phyloP scores from a whole-genome alignment of 2,113 vertebrate genomes.

The Fulica atra region DNA sequence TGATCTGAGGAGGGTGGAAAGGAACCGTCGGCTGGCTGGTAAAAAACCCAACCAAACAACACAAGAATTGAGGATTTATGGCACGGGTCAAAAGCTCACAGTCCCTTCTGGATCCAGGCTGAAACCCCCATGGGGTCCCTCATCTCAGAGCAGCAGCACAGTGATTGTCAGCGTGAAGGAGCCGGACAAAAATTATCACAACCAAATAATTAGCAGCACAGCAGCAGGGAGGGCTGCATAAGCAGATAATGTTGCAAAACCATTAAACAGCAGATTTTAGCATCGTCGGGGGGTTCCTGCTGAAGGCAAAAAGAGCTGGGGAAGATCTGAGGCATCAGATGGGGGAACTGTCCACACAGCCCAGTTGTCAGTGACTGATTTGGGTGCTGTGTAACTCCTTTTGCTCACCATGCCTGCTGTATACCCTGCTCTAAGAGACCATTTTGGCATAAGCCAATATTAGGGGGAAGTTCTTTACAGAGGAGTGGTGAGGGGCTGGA shows the following conservation, averaged over 20 bases:
- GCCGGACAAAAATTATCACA: background rate
- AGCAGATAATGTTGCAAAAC: background rate
- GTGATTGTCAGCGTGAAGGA: background rate
- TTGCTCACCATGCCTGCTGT: background rate
- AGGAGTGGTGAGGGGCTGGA: no score
- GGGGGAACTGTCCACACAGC: background rate
- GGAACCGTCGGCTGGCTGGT: background rate
- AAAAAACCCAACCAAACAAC: background rate
- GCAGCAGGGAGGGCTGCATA: background rate
- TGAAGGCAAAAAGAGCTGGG: background rate
- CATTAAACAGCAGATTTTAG: background rate
- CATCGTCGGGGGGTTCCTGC: background rate
- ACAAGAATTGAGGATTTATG: background rate
- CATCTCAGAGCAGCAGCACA: rapidly evolving
- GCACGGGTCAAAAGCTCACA: background rate
- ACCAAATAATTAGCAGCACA: background rate
- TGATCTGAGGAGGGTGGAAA: slow-evolving; percentile 18
- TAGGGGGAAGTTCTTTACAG: no score
- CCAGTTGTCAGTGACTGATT: background rate
- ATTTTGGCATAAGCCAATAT: background rate
- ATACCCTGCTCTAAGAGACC: background rate
- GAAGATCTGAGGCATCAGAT: background rate
- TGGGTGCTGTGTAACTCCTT: background rate
- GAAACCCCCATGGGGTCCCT: background rate
- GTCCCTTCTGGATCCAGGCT: background rate